Conservation (phyloP, 2,797 vertebrate genomes). For the Chlorospingus flavigularis region DNA sequence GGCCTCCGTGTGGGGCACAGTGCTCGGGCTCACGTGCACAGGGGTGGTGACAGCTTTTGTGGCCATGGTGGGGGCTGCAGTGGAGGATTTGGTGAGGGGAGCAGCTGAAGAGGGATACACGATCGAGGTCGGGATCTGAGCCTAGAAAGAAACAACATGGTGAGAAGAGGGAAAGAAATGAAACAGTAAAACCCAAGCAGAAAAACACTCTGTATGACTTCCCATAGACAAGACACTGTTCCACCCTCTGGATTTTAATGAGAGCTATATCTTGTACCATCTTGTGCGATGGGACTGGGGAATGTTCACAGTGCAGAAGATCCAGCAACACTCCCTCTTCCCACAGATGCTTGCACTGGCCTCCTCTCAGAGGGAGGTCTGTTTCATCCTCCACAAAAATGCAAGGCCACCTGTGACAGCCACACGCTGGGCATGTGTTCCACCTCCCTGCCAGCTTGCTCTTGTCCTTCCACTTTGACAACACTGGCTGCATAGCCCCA, state of each 20-base stretch:
- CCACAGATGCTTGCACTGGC: not conserved
- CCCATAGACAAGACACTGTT: not conserved
- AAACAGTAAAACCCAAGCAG: not conserved
- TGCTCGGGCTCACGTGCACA: not conserved
- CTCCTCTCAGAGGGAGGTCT: not conserved
- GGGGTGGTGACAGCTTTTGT: not conserved
- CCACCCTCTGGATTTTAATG: not conserved
- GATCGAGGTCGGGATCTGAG: conserved; percentile 48
- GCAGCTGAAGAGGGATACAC: conserved; percentile 62
- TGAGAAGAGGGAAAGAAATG: not conserved
- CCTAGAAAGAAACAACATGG: not conserved
- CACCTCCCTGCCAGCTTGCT: not conserved
- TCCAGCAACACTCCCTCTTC: not conserved
- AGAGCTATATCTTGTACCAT: not conserved
- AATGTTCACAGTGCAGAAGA: not conserved
- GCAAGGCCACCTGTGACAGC: not conserved
- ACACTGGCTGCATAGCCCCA: not conserved
- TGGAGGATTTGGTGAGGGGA: conserved; percentile 48
- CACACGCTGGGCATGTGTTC: not conserved
- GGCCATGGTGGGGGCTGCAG: not conserved
- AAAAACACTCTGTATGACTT: not conserved
- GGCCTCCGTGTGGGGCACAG: conserved; percentile 64
- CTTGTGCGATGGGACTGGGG: not conserved
- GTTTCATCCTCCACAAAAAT: not conserved
- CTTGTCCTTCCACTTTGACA: not conserved